Evolutionary conservation across 2,797 vertebrate species (phyloP), one percentile per base, ranked within the genome.

Genomic region (Cirrhinus mrigala): DNA sequence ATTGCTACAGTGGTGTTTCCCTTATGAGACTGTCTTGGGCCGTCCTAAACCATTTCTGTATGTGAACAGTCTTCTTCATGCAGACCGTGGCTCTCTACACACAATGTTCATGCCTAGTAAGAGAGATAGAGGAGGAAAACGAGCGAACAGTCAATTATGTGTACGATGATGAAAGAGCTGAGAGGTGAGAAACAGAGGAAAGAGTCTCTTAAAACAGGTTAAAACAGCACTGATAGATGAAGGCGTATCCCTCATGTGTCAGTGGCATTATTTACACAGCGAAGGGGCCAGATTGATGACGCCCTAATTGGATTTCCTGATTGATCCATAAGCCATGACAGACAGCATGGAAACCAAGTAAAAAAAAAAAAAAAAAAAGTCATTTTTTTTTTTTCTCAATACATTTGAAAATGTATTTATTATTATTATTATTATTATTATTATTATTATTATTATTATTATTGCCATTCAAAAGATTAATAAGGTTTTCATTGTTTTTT

Each of bases 221-320:
- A 82, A 77, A 82, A 77, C 22, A 75, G 50, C 15, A 20, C 40
- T 86, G 81, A 86, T 77, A 83, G 74, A 86, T 86, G 52, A 75
- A 52, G 66, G n/a, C 24, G 9, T n/a, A 60, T 70, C 14, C 4
- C 4, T 20, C 1, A 3, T 46, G 50, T 83, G 62, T 77, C 75
- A 83, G 81, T 54, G 50, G 48, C 69, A 86, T 86, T 40, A 64
- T 86, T 84, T 83, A 83, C 81, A 75, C 62, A 58, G 64, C 7
- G 40, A 58, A 22, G 60, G 54, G 50, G 73, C 37, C 15, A 70
- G 54, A 76, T 16, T 83, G 76, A 81, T 88, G 64, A 84, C 74
- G 71, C 82, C 69, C 81, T 86, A 78, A 86, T 74, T 84, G 77
- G 46, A 88, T 86, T 83, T 77, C 40, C 70, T 83, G 81, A 85